Evolutionary conservation across 2,888 invertebrate genomes (phyloP).

Genomic region (Aradus depressus): DNA sequence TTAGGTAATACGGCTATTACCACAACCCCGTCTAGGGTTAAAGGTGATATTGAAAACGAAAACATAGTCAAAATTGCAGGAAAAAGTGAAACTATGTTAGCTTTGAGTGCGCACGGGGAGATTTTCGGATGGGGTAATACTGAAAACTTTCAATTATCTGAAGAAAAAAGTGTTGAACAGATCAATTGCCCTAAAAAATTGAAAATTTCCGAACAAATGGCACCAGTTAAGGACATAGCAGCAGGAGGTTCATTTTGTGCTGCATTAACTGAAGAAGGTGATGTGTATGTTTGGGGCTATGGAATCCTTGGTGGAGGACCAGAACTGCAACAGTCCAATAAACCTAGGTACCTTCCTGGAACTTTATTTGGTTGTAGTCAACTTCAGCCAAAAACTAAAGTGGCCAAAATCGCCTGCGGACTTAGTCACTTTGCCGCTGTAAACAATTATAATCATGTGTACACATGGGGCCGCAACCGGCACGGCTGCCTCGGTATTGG

Average conservation of each 20-base stretch:
- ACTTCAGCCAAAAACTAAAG: slow-evolving; percentile 57
- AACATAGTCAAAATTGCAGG: slow-evolving; percentile 69
- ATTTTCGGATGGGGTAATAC: slow-evolving; percentile 96
- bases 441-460: slow-evolving; percentile 72
- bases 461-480: slow-evolving; percentile 84
- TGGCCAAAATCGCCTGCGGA: slow-evolving; percentile 57
- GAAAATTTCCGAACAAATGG: slow-evolving; percentile 47
- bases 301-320: slow-evolving; percentile 88
- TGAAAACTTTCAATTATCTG: slow-evolving; percentile 73
- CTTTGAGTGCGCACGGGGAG: slow-evolving; percentile 80
- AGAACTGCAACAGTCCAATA: slow-evolving; percentile 48
- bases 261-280: slow-evolving; percentile 65
- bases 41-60: slow-evolving; percentile 74
- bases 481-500: slow-evolving; percentile 77
- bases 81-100: slow-evolving; percentile 76
- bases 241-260: slow-evolving; percentile 80
- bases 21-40: slow-evolving; percentile 47
- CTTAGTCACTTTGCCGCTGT: slow-evolving; percentile 69
- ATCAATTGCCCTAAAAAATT: slow-evolving; percentile 58
- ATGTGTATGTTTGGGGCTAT: slow-evolving; percentile 88
- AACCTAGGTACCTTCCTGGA: slow-evolving; percentile 63
- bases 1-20: slow-evolving; percentile 52
- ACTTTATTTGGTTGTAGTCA: slow-evolving; percentile 77
- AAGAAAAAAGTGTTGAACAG: slow-evolving; percentile 47
- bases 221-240: slow-evolving; percentile 63